A percentile compares a stretch with the other conserved stretches of the same genome.
These are phyloP conservation scores for Strigamia crassipes DNA, from an alignment of 2,888 invertebrate species.

Conservation along the genomic window DNA sequence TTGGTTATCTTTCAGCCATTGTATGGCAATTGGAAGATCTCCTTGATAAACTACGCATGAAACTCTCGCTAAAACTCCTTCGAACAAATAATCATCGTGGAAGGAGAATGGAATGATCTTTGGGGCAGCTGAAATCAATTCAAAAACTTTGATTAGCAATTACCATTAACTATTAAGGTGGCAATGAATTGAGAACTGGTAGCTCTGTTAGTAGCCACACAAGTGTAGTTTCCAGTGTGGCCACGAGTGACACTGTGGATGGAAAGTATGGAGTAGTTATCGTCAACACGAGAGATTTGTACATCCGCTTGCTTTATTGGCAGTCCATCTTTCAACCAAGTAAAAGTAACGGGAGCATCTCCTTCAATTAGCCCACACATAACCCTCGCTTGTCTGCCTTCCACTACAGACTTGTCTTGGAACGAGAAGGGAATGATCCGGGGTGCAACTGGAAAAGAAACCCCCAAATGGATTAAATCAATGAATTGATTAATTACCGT, in stretches of 20 bases:
- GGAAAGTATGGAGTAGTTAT: not conserved
- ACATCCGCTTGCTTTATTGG: conserved; percentile 48
- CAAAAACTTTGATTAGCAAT: not conserved
- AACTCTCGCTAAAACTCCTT: conserved; percentile 63
- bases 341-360: conserved; percentile 55
- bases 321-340: conserved; percentile 63
- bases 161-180: not conserved
- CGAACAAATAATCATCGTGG: conserved; percentile 62
- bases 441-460: too few relatives aligned
- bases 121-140: conserved; percentile 59
- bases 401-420: conserved; percentile 61
- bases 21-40: conserved; percentile 55
- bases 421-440: conserved; percentile 65
- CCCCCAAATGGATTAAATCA: too few relatives aligned
- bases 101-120: conserved; percentile 65
- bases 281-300: not conserved
- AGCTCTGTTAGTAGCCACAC: not conserved
- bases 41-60: conserved; percentile 58
- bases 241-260: not conserved
- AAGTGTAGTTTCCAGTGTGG: conserved; percentile 44
- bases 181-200: not conserved
- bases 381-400: conserved; percentile 63
- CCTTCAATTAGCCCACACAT: conserved; percentile 58
- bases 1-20: conserved; percentile 63
- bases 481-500: too few relatives aligned